Evolutionary conservation across 2,888 invertebrate genomes (phyloP), one percentile per base, ranked within the genome.

Genomic region (Drosophila paracracens): DNA sequence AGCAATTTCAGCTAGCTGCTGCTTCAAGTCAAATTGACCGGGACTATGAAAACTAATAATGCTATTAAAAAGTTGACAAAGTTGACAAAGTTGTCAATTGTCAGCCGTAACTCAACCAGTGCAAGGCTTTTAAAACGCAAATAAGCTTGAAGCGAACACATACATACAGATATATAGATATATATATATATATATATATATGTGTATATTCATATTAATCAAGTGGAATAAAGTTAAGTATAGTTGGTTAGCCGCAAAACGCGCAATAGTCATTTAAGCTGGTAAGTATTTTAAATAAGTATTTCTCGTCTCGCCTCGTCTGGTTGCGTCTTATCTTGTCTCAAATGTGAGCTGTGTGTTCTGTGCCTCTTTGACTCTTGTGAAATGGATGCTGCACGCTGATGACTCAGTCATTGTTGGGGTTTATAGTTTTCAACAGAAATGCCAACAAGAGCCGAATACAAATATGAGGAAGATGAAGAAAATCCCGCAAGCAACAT

Each of bases 21-120:
- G 33, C 25, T 33, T 40, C 27, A 46, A 66, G 46, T 25, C 25
- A 36, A 54, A 53, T 21, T 53, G 53, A 36, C 35, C 52, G 53
- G 31, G 51, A 57, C 88, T 68, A 71, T 84, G 79, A 82, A 88
- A 84, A 85, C 85, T 82, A 85, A 85, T 88, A 85, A 84, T 84
- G 84, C 81, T 81, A 88, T 84, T 88, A 84, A 84, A 81, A 79
- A 69, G 71, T 81, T 81, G 79, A 81, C 83, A 85, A 79, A 68
- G 71, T 82, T 82, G 78, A 82, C 83, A 84, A 82, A 76, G 79
- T 84, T 82, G 88, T 82, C 88, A 81, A 77, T 72, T 86, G 82
- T 69, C 68, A 75, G 69, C 31, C 51, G 72, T 63, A 77, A 74
- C 70, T 87, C 71, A 63, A 63, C 83, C 70, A 85, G 81, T 81